Conservation (phyloP, 2,113 vertebrate species). For the Macaca mulatta region DNA sequence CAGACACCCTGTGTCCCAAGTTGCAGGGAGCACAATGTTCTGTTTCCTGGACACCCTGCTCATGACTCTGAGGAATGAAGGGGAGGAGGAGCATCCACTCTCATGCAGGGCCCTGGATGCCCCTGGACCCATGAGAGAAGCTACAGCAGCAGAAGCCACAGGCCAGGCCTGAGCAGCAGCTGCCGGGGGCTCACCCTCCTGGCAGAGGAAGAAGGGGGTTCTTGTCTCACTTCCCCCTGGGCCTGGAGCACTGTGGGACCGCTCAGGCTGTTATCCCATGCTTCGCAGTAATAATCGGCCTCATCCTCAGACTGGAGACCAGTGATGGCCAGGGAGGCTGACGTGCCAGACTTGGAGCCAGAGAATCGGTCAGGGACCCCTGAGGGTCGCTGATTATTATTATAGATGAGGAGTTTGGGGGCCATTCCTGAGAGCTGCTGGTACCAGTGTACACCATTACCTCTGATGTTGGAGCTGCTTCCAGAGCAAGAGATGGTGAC, state of each 20-base stretch:
- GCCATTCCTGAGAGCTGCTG: not conserved
- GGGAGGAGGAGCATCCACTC: not conserved
- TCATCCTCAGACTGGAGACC: not conserved
- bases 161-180: not conserved
- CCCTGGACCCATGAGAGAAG: accelerated
- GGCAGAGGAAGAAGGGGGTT: not conserved
- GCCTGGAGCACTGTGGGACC: not conserved
- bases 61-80: not conserved
- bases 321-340: not conserved
- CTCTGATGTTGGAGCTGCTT: too few species aligned
- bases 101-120: too few species aligned
- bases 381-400: accelerated
- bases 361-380: not conserved
- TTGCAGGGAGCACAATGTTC: accelerated
- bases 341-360: accelerated
- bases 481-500: not conserved
- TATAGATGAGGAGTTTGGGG: not conserved
- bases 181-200: not conserved
- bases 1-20: accelerated
- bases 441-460: accelerated
- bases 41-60: not conserved
- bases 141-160: not conserved
- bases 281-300: not conserved
- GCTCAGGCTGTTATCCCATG: not conserved
- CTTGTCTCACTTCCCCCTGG: not conserved